Base-by-base conservation (phyloP, 2,113 vertebrate species). In the Zosterops hypoxanthus region DNA sequence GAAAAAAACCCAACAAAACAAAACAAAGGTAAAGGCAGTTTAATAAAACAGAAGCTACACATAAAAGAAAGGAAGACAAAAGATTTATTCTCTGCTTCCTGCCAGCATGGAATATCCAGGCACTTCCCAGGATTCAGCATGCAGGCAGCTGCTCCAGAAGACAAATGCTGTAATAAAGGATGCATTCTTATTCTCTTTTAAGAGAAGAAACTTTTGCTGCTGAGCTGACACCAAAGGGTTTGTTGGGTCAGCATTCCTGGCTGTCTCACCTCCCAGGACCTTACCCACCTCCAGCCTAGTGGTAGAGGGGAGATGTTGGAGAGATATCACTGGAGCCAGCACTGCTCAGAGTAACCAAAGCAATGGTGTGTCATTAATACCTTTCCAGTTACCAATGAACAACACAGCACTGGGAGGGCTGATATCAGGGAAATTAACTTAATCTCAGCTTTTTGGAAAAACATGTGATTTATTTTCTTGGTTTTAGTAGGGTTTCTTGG, bases 141-240 rank as follows among this genome's bases (percentile, higher is more conserved):
- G 10, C 0, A 0, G 28, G 6, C 2, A 3, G 8, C 5, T 34
- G 15, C 18, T 49, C 34, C 52, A 39, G 14, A 77, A 16, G 24
- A 25, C 6, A 76, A 65, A 61, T 15, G 4, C 10, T n/a, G 12
- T 44, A 71, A 33, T 11, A 64, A 76, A 2, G 3, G 9, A 36
- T 8, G 3, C 2, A 13, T 9, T 11, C 14, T 44, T 39, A 19
- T 12, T 23, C 20, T 49, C 14, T 18, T 42, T 46, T 61, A 19
- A 42, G 22, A 68, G 31, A 68, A 60, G 12, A 44, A 33, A 12
- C 3, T 44, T 68, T 26, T 24, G 18, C 20, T 56, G 10, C 14
- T 52, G 33, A 63, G 28, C 24, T 26, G 36, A 29, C 5, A 6
- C 14, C 24, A 7, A 8, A 23, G 28, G 9, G 12, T 26, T 28